phyloP scores from a whole-genome alignment of 2,797 vertebrate genomes.

The Odontamblyopus rebecca region DNA sequence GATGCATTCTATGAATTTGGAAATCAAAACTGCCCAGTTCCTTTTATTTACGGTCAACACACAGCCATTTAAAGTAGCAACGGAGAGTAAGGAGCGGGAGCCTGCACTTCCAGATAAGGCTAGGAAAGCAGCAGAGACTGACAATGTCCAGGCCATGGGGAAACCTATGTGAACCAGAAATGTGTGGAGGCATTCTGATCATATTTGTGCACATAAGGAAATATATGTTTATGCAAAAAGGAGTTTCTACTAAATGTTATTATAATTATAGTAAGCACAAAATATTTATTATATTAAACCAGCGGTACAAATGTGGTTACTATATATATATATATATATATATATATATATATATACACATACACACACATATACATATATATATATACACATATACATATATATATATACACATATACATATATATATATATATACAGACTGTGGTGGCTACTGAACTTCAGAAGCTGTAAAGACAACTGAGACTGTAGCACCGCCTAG shows the following conservation, averaged over 20 bases:
- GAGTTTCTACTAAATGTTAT: too few species aligned
- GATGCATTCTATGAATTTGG: conserved; percentile 30
- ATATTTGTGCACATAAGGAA: conserved; percentile 27
- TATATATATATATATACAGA: too few species aligned
- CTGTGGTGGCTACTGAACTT: neutral
- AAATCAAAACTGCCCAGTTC: conserved; percentile 43
- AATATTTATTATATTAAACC: neutral
- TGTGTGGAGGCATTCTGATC: conserved; percentile 25
- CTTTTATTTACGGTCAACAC: conserved; percentile 72
- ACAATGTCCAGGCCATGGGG: conserved; percentile 59
- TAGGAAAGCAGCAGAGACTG: conserved; percentile 60
- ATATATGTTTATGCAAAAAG: neutral
- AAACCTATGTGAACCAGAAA: conserved; percentile 41
- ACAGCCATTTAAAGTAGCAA: conserved; percentile 48
- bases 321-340: too few species aligned
- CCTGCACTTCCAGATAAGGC: conserved; percentile 74
- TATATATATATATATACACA: too few species aligned
- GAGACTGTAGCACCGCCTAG: conserved; percentile 63
- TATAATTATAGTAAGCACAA: neutral
- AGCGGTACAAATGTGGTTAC: neutral
- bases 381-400: too few species aligned
- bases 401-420: too few species aligned
- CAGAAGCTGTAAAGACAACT: neutral
- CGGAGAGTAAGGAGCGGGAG: conserved; percentile 43
- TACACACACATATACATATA: too few species aligned